Evolutionary conservation across 1,140 invertebrate genomes (phyloP).

Genomic region (Rhopalosiphum maidis): DNA sequence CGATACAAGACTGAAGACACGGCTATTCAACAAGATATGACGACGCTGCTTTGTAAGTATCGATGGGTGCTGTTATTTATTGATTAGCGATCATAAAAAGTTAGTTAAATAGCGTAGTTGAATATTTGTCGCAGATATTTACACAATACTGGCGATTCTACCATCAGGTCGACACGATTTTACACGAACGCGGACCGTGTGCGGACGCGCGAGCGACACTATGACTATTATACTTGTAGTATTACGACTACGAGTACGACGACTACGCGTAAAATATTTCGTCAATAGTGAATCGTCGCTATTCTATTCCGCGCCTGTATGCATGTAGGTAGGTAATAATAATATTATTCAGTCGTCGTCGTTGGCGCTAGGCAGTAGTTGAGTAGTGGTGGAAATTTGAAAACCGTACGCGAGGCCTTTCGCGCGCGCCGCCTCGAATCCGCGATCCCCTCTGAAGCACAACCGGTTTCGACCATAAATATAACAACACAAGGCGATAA

Average conservation of each 20-base stretch:
- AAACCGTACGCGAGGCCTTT: background rate
- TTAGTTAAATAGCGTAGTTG: background rate
- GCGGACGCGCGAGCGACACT: too few relatives aligned
- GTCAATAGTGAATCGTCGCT: background rate
- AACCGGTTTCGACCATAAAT: conserved; percentile 33
- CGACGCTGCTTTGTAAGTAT: too few relatives aligned
- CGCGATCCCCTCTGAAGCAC: conserved; percentile 43
- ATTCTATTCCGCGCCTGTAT: background rate
- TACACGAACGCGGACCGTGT: too few relatives aligned
- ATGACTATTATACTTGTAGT: too few relatives aligned
- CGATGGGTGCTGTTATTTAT: background rate
- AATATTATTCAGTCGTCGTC: conserved; percentile 1
- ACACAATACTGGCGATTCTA: background rate
- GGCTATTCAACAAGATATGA: background rate
- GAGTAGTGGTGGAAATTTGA: conserved; percentile 27
- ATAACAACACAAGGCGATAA: background rate
- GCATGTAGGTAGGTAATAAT: background rate
- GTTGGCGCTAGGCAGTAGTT: background rate
- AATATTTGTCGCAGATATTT: background rate
- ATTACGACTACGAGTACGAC: too few relatives aligned
- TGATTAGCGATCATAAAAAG: background rate
- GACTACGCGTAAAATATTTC: conserved; percentile 13
- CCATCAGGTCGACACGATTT: background rate
- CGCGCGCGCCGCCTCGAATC: background rate
- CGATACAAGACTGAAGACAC: background rate